A percentile compares a stretch with the other conserved stretches of the same genome.
Evolutionary conservation across 2,888 invertebrate genomes (phyloP).

Genomic region (Hofmannophila pseudospretella): DNA sequence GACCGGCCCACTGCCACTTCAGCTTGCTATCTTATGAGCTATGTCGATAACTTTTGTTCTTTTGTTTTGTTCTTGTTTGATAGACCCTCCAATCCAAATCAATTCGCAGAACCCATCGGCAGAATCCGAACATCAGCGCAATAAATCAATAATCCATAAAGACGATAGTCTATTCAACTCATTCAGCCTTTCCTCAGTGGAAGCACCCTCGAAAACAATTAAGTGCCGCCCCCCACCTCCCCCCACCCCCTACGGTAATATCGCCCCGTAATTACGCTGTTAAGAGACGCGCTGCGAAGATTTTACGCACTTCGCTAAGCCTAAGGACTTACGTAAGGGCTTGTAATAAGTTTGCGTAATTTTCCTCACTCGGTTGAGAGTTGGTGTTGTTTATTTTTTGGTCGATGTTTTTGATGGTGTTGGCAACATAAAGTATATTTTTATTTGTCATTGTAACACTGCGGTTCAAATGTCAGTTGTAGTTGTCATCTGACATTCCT

Average conservation of each 20-base stretch:
- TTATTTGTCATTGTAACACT: too few species aligned
- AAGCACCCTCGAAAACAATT: slow-evolving; percentile 55
- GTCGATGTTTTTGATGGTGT: not conserved
- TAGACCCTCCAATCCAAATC: not conserved
- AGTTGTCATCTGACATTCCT: too few species aligned
- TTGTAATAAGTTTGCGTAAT: slow-evolving; percentile 35
- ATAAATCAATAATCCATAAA: slow-evolving; percentile 48
- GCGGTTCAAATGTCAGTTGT: too few species aligned
- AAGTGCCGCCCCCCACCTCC: slow-evolving; percentile 39
- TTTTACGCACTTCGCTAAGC: slow-evolving; percentile 55
- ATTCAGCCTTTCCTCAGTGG: slow-evolving; percentile 29
- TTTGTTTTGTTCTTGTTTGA: too few species aligned
- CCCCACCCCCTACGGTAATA: slow-evolving; percentile 29
- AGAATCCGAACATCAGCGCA: slow-evolving; percentile 1
- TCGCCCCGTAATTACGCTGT: slow-evolving; percentile 62
- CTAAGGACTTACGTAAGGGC: slow-evolving; percentile 37
- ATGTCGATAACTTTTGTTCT: too few species aligned
- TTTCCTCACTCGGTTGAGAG: slow-evolving; percentile 6
- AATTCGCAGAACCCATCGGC: not conserved
- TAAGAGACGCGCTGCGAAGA: slow-evolving; percentile 52
- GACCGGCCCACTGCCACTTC: too few species aligned
- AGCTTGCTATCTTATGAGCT: too few species aligned
- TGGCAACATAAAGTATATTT: too few species aligned
- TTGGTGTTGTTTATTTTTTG: slow-evolving; percentile 2
- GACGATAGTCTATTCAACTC: slow-evolving; percentile 42